Base-by-base conservation (phyloP, 2,888 invertebrate species). In the Merodon equestris region DNA sequence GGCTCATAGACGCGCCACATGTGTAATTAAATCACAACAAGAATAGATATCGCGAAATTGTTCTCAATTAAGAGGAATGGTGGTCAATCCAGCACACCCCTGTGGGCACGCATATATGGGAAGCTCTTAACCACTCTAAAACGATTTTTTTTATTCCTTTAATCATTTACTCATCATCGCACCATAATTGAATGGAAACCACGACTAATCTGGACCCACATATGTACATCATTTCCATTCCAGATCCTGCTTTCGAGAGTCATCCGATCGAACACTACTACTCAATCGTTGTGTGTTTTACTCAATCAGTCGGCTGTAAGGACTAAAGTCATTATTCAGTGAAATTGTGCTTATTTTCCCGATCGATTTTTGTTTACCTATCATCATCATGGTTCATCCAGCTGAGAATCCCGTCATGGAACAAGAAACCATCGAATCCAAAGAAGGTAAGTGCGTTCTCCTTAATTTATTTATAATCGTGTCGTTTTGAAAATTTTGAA, bases 91-190 rank as follows among this genome's bases (percentile, higher is more conserved):
- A 51, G 15, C 15, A 38, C 56, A 53, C 45, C 54, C 47, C 54
- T 18, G 14, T 40, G 51, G 40, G 50, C 27, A 34, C 9, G 9
- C 51, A 66, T 19, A 53, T 44, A 58, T 50, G 63, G 18, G 38
- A 51, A 73, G 48, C 53, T 9, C 3, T 12, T 40, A 13, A 42
- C 34, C 60, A 56, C 61, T 68, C 68, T 68, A 50, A 50, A 74
- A 56, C 19, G 54, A 38, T 57, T 27, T 18, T n/a, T 56, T 10
- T 57, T 45, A n/a, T 38, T 68, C n/a, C 36, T 53, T 36, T 40
- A 66, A 57, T 66, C 61, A 76, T 72, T 67, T 72, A 61, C 44
- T 72, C 72, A 77, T 77, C 72, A 72, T 77, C 66, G 51, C 61
- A 56, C 61, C 34, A 66, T 77, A 72, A 77, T 72, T 72, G 72